Base-by-base conservation (phyloP, 2,113 vertebrate genomes). In the Aldabrachelys gigantea region DNA sequence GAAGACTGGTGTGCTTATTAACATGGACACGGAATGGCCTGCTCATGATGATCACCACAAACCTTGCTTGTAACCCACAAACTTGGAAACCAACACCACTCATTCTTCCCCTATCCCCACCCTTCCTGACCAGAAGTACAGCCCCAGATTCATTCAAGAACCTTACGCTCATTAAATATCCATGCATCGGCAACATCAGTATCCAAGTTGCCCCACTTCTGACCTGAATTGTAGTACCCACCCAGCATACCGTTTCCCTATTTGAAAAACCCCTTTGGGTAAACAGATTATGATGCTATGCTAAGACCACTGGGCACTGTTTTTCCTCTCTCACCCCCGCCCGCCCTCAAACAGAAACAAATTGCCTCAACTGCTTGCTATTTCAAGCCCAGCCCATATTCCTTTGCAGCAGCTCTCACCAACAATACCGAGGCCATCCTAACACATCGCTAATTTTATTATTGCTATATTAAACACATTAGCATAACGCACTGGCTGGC, bases 401-500 rank as follows among this genome's bases (percentile, higher is more conserved):
- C 57, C 79, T 87, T 79, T 11, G 31, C 54, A 93, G 79, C 52
- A 96, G 22, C 16, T 94, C 50, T 79, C 62, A 47, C 22, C n/a
- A 80, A 53, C 75, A 47, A 72, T 72, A 31, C 52, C 86, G 50
- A 25, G 5, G 10, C 12, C 16, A 5, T 3, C 7, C 1, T 49
- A 85, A 44, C 80, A 47, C 13, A 87, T 4, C 1, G 0, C 35
- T 10, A 44, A 13, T 29, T 72, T 35, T 25, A 47, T 24, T 44
- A 17, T 22, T 19, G 12, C n/a, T 31, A 1, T 0, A 0, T 13
- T 29, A 82, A 41, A 8, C 41, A 21, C 0, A 0, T 7, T 38
- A 19, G 21, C 47, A 29, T 31, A 80, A 56, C 6, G 7, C 44
- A 82, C n/a, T 44, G 65, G 38, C 21, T 31, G 5, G 41, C 10